These are phyloP conservation scores for Vidua macroura DNA, from an alignment of 2,113 vertebrate genomes.

Conservation along the genomic window DNA sequence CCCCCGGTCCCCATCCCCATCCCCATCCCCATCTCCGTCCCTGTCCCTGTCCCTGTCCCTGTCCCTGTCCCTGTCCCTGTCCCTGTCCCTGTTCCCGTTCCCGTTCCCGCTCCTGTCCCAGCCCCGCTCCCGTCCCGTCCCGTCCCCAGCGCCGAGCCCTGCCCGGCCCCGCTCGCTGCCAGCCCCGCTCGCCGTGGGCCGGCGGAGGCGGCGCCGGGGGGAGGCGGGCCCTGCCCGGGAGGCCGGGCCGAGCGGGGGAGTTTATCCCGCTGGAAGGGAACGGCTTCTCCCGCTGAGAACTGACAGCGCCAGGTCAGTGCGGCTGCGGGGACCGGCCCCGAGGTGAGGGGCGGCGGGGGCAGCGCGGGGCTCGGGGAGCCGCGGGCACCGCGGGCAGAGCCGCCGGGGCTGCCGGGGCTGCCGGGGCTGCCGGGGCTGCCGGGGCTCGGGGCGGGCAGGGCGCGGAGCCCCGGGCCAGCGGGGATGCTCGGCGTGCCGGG, in stretches of 20 bases:
- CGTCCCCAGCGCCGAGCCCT: too few relatives aligned
- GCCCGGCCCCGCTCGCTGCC: neutral
- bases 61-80: neutral
- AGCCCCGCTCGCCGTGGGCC: neutral
- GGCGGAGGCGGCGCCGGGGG: neutral
- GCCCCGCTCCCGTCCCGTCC: neutral
- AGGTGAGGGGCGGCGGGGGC: neutral
- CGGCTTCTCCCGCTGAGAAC: conserved; percentile 18
- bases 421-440: neutral
- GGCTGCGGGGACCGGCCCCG: neutral
- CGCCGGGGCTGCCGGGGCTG: neutral
- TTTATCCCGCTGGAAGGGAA: conserved; percentile 33
- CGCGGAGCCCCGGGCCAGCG: neutral
- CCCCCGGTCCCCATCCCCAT: too few relatives aligned
- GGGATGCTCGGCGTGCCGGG: too few relatives aligned
- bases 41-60: too few relatives aligned
- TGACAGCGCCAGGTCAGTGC: conserved; percentile 53
- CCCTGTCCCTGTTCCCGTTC: neutral
- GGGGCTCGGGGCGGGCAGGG: neutral
- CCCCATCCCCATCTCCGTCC: neutral
- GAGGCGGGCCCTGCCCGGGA: neutral
- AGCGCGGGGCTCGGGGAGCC: neutral
- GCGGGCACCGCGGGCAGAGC: neutral
- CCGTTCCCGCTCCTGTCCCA: too few relatives aligned
- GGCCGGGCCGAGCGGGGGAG: conserved; percentile 34